Conservation (phyloP, 1,140 invertebrate genomes). For the Zaprionus ornatus region DNA sequence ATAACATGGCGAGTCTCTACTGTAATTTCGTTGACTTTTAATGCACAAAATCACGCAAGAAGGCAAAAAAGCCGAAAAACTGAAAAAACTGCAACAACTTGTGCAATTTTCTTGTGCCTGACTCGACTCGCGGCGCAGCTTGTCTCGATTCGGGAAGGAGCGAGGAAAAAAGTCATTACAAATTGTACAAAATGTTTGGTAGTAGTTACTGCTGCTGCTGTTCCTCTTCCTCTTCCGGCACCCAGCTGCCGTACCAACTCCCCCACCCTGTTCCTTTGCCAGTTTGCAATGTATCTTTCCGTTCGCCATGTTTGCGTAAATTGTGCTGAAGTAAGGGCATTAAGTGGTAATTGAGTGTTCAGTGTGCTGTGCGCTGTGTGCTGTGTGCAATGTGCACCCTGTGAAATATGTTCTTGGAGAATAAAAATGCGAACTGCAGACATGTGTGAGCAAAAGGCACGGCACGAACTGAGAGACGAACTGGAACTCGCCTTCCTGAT, state of each 20-base stretch:
- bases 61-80: constrained; percentile 27
- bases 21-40: constrained; percentile 37
- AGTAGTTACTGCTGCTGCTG: constrained; percentile 19
- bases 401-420: constrained; percentile 53
- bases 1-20: neutral
- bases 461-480: neutral
- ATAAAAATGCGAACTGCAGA: constrained; percentile 6
- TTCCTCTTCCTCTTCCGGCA: neutral
- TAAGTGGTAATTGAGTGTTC: constrained; percentile 74
- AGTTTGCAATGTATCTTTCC: neutral
- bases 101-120: constrained; percentile 43
- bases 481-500: constrained; percentile 15
- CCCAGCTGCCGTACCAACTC: neutral
- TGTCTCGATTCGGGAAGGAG: neutral
- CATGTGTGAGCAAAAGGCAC: constrained; percentile 24
- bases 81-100: constrained; percentile 43
- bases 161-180: constrained; percentile 64
- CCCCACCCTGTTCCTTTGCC: neutral
- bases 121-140: neutral
- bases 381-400: constrained; percentile 44
- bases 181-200: constrained; percentile 58
- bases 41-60: constrained; percentile 45
- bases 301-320: constrained; percentile 66
- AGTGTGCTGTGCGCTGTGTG: constrained; percentile 1
- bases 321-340: constrained; percentile 74